Evolutionary conservation across 2,113 vertebrate species (phyloP).

Genomic region (Saccopteryx leptura): DNA sequence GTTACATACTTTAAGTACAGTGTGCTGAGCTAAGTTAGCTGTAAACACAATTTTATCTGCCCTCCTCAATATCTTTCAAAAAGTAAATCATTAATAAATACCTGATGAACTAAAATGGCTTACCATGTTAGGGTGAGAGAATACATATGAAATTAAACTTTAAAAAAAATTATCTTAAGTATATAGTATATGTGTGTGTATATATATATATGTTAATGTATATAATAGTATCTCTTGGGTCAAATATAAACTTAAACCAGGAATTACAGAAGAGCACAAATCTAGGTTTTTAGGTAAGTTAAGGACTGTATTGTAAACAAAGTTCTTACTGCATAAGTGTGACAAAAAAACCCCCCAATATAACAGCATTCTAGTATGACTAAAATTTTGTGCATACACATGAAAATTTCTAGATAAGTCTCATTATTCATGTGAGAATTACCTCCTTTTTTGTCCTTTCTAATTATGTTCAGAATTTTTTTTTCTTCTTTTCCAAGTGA

Average conservation of each 20-base stretch:
- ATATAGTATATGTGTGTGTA: too few relatives aligned
- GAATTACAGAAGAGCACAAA: conserved; percentile 30
- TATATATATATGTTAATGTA: too few relatives aligned
- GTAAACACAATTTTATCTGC: conserved; percentile 18
- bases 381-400: background rate
- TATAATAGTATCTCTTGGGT: background rate
- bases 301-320: background rate
- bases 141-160: background rate
- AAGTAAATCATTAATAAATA: conserved; percentile 62
- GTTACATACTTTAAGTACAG: conserved; percentile 23
- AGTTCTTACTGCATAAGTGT: background rate
- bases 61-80: background rate
- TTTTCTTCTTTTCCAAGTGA: too few relatives aligned
- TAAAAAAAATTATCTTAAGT: background rate
- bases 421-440: background rate
- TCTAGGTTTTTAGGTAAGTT: conserved; percentile 12
- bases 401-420: background rate
- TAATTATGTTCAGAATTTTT: background rate
- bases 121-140: background rate
- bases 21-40: background rate
- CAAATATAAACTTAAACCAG: conserved; percentile 40
- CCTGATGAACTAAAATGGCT: conserved; percentile 21
- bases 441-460: background rate
- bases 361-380: background rate
- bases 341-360: background rate